Base-by-base conservation (phyloP, 2,113 vertebrate genomes). In the Andinoacara biseriatus region DNA sequence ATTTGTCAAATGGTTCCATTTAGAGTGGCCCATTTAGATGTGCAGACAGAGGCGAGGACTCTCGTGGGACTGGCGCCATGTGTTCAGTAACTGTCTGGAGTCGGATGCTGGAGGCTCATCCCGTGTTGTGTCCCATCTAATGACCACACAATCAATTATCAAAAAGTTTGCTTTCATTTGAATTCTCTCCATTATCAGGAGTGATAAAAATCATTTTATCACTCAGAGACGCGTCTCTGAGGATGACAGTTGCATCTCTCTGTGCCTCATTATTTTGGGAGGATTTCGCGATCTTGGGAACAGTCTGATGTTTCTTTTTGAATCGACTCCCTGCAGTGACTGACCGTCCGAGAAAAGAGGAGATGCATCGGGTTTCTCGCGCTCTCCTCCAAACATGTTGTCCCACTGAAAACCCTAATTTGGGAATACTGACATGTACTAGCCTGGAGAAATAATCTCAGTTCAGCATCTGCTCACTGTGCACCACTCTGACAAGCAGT, bases 71-170 rank as follows among this genome's bases (percentile, higher is more conserved):
- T 0, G 0, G 54, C 58, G 2, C 22, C 58, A 40, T 35, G 54
- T 15, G 76, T 46, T 85, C 74, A 74, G 63, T 72, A 46, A 58
- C 26, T 8, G 26, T 59, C 65, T 65, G 52, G 29, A 74, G 62
- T 11, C 52, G 24, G 17, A 65, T 63, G 72, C 80, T 78, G 35
- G n/a, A 58, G 77, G 82, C 86, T 80, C 49, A 61, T 82, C 76
- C 80, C 78, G 65, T 74, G 78, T 89, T 86, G 52, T 56, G 77
- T 80, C 78, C 62, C 29, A 24, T 11, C 69, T 86, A 87, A 88
- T 78, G 80, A 90, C 78, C 80, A 74, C 35, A 22, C 52, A 86
- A 91, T 92, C 86, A 86, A 78, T 91, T 89, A 89, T 83, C 88
- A 89, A 56, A 83, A 86, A 58, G 65, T 78, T 75, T 80, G 15